Conservation (phyloP, 2,797 vertebrate genomes). For the Sitta carolinensis region DNA sequence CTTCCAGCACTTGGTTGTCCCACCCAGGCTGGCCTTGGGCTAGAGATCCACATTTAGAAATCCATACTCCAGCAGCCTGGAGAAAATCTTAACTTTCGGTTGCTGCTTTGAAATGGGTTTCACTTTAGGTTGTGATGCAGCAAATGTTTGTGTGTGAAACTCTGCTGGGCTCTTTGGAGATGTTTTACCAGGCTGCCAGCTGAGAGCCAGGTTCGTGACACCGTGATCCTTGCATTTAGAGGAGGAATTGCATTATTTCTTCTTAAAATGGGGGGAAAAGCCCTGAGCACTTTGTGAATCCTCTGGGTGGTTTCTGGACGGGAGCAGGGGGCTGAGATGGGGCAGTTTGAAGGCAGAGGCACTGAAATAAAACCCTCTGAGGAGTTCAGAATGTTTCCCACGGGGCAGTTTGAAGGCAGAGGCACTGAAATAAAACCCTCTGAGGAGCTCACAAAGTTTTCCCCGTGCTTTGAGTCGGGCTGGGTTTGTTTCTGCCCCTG, state of each 20-base stretch:
- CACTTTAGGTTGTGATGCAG: not conserved
- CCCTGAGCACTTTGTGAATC: not conserved
- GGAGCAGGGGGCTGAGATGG: not conserved
- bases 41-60: not conserved
- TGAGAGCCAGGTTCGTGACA: not conserved
- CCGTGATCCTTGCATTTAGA: not conserved
- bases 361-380: not conserved
- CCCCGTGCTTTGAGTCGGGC: no score
- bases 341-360: not conserved
- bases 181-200: not conserved
- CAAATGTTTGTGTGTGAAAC: not conserved
- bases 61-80: fast-evolving
- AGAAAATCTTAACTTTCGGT: not conserved
- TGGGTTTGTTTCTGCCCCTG: fast-evolving
- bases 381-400: fast-evolving
- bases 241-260: not conserved
- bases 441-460: not conserved
- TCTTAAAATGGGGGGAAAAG: fast-evolving
- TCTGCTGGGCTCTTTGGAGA: fast-evolving
- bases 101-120: not conserved
- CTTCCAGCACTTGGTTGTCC: not conserved
- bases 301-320: fast-evolving
- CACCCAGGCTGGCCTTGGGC: not conserved
- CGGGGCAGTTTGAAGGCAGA: not conserved
- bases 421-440: not conserved